Evolutionary conservation across 2,888 invertebrate genomes (phyloP).

Genomic region (Drosophila buzzatii): DNA sequence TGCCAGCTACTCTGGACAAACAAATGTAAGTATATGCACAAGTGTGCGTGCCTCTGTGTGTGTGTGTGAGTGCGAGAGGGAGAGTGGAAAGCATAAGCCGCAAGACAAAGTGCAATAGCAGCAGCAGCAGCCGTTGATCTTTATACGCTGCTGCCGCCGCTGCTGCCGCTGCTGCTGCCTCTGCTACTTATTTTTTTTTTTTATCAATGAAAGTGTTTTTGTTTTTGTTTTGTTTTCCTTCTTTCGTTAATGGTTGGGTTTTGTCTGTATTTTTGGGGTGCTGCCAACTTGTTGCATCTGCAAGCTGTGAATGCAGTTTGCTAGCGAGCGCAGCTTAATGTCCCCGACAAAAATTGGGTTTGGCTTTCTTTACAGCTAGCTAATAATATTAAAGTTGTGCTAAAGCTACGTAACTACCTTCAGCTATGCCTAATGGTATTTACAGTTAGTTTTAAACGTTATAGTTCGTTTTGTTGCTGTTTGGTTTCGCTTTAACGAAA

Average conservation of each 20-base stretch:
- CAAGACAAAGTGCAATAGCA: constrained; percentile 57
- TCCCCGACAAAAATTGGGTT: background rate
- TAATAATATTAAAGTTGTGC: constrained; percentile 1
- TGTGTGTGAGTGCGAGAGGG: constrained; percentile 14
- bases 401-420: no score
- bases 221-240: constrained; percentile 1
- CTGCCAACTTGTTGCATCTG: constrained; percentile 41
- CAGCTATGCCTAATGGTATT: no score
- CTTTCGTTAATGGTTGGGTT: background rate
- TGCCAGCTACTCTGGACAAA: constrained; percentile 37
- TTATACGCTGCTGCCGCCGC: constrained; percentile 5
- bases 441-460: no score
- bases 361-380: background rate
- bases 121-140: constrained; percentile 50
- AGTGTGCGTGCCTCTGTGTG: constrained; percentile 3
- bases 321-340: background rate
- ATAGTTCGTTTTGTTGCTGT: no score
- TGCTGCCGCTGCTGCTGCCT: constrained; percentile 1
- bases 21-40: constrained; percentile 44
- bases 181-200: constrained; percentile 8
- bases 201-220: constrained; percentile 64
- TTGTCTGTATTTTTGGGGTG: constrained; percentile 14
- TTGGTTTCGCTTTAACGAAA: no score
- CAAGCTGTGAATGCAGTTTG: constrained; percentile 3
- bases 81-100: constrained; percentile 53